Evolutionary conservation across 1,140 invertebrate species (phyloP), one percentile per base, ranked within the genome.

Genomic region (Drosophila elegans): DNA sequence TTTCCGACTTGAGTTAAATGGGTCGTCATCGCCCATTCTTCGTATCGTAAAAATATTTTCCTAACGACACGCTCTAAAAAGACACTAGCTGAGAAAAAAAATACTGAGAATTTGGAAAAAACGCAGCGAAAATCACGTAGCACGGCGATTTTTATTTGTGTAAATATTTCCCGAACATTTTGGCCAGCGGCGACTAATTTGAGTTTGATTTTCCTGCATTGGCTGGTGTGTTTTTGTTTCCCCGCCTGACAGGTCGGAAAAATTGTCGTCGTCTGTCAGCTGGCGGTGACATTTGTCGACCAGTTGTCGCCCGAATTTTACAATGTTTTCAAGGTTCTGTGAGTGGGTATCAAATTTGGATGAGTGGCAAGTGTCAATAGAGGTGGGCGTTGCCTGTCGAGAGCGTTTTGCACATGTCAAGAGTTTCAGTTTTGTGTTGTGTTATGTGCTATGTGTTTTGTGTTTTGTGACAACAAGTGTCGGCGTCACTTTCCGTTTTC

Each of bases 291-390:
- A 78, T 88, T 83, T 88, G 72, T 77, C 67, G 76, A 54, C 64
- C 75, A 88, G 79, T 86, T 88, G 83, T 76, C 67, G 78, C 61
- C 56, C 53, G 55, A 74, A 68, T 78, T 81, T 89, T 83, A 83
- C 83, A 88, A 63, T 77, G 67, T 74, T 88, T 89, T 88, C 84
- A 88, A 89, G 84, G 84, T 68, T 89, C 56, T 45, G 29, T 54
- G 67, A 56, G 64, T 71, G 64, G 64, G 67, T 49, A 64, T 76
- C 41, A 16, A 13, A 21, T 39, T 48, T 34, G n/a, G 51, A 29
- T 82, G 83, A 88, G 83, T 89, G 84, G 76, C 84, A 89, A 89
- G 84, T 89, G 84, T 84, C 84, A 89, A 89, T 89, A 66, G 74
- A 36, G 71, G 82, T 89, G 74, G 84, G 84, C 84, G 84, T 89